phyloP scores from a whole-genome alignment of 1,140 invertebrate genomes.

The Mizuhopecten yessoensis region DNA sequence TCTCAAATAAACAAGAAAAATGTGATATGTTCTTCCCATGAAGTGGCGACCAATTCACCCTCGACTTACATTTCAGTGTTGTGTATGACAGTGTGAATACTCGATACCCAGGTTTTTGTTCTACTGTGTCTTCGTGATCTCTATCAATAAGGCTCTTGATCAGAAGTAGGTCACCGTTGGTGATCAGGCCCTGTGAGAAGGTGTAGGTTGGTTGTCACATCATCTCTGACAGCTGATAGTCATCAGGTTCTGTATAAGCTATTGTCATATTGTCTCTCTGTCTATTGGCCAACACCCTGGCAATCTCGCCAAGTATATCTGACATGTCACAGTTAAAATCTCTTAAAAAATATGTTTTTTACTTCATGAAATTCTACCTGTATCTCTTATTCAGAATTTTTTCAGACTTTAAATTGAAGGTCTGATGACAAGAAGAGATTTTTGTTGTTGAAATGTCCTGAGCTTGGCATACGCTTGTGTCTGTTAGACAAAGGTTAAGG shows the following conservation, averaged over 20 bases:
- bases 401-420: neutral
- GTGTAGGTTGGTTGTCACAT: slow-evolving; percentile 2
- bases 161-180: slow-evolving; percentile 1
- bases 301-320: neutral
- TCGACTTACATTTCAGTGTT: slow-evolving; percentile 27
- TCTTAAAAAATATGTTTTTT: neutral
- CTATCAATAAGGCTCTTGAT: neutral
- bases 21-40: neutral
- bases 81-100: slow-evolving; percentile 32
- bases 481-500: neutral
- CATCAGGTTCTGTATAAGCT: neutral
- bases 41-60: slow-evolving; percentile 19
- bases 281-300: neutral
- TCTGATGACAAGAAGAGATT: slow-evolving; percentile 23
- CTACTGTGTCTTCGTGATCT: neutral
- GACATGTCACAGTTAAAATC: neutral
- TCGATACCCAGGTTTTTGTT: slow-evolving; percentile 28
- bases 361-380: neutral
- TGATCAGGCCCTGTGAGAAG: slow-evolving; percentile 16
- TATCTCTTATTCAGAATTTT: neutral
- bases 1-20: neutral
- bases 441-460: slow-evolving; percentile 22
- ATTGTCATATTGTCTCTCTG: neutral
- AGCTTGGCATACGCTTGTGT: neutral
- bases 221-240: slow-evolving; percentile 11